These are phyloP conservation scores for Spicauda simplicius DNA, from an alignment of 2,888 invertebrate genomes.

Conservation along the genomic window DNA sequence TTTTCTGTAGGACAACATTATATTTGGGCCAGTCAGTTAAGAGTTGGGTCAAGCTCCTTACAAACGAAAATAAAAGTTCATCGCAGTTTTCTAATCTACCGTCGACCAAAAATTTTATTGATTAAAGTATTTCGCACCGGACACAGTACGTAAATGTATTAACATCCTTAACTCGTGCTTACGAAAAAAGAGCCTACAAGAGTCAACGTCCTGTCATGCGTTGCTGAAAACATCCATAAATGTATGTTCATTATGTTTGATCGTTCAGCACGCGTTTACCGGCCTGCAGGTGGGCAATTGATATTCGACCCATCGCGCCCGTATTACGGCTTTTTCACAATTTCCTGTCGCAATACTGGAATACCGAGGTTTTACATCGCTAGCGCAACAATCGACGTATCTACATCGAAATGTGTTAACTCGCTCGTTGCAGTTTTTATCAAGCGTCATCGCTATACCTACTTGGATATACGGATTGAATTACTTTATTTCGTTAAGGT, in stretches of 20 bases:
- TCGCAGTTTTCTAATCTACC: too few species aligned
- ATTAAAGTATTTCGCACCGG: too few species aligned
- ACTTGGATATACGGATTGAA: too few species aligned
- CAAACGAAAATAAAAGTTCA: too few species aligned
- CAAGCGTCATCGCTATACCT: too few species aligned
- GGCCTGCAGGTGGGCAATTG: constrained; percentile 50
- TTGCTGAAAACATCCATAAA: constrained; percentile 7
- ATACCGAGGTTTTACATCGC: constrained; percentile 44
- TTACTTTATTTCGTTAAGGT: too few species aligned
- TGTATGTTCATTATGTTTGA: constrained; percentile 12
- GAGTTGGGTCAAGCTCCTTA: too few species aligned
- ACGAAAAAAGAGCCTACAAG: neutral
- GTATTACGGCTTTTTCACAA: constrained; percentile 51
- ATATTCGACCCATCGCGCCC: constrained; percentile 51
- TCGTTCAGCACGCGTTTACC: constrained; percentile 55
- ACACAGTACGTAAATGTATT: neutral
- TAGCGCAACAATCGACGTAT: constrained; percentile 17
- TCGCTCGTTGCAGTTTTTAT: neutral
- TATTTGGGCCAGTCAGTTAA: too few species aligned
- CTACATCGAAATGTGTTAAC: constrained; percentile 7
- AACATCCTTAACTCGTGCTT: neutral
- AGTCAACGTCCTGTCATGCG: constrained; percentile 14
- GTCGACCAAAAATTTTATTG: too few species aligned
- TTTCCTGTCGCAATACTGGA: constrained; percentile 49
- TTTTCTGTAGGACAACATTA: too few species aligned